Percentiles rank a stretch among this genome's conserved stretches.
Conservation (phyloP, 2,888 invertebrate species). For the Platerodrilus igneus region DNA sequence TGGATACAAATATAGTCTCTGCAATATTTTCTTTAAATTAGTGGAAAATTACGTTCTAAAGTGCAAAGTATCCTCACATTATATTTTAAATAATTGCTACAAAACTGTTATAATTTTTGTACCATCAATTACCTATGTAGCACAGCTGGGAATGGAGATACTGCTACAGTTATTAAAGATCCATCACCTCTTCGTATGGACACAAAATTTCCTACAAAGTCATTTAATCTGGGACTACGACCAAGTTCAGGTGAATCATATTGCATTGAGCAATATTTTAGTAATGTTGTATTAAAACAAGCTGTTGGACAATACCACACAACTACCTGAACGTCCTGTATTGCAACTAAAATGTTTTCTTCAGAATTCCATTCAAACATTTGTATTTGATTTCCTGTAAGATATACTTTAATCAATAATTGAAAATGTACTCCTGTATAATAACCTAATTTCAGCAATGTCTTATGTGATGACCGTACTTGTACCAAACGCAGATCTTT, state of each 20-base stretch:
- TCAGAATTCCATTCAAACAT: slow-evolving; percentile 67
- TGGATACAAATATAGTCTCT: too few species aligned
- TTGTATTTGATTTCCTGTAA: slow-evolving; percentile 54
- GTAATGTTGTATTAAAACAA: slow-evolving; percentile 65
- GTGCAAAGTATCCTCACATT: too few species aligned
- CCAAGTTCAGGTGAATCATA: slow-evolving; percentile 70
- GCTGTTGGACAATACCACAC: slow-evolving; percentile 81
- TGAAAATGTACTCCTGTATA: too few species aligned
- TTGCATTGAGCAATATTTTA: slow-evolving; percentile 57
- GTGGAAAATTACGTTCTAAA: too few species aligned
- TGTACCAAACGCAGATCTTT: slow-evolving; percentile 81
- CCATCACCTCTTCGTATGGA: slow-evolving; percentile 86
- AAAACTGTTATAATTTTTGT: too few species aligned
- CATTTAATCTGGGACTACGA: slow-evolving; percentile 74
- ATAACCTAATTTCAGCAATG: slow-evolving; percentile 70
- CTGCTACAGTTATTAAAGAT: slow-evolving; percentile 68
- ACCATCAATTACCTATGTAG: slow-evolving; percentile 47
- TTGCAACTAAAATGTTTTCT: slow-evolving; percentile 72
- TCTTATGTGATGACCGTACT: slow-evolving; percentile 60
- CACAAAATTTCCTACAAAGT: slow-evolving; percentile 79
- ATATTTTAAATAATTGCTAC: too few species aligned
- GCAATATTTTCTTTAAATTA: too few species aligned
- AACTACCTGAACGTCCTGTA: slow-evolving; percentile 71
- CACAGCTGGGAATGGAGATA: slow-evolving; percentile 66
- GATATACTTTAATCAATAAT: slow-evolving; percentile 30